Evolutionary conservation across 2,113 vertebrate species (phyloP).

Genomic region (Podocnemis expansa): DNA sequence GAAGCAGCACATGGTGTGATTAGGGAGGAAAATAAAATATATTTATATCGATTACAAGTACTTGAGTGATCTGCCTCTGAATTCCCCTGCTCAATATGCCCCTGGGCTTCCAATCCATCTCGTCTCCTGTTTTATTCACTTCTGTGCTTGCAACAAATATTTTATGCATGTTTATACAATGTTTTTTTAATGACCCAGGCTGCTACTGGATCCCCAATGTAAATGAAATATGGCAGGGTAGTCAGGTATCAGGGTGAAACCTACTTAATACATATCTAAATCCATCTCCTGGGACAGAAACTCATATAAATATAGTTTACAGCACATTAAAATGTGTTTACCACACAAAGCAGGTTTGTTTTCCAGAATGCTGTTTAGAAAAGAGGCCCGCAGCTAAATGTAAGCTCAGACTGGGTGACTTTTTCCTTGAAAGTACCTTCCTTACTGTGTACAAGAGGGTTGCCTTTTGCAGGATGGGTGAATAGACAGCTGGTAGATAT

Average conservation of each 20-base stretch:
- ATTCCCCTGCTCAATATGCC: neutral
- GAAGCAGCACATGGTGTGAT: neutral
- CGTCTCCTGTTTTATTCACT: neutral
- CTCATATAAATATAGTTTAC: neutral
- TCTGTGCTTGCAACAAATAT: neutral
- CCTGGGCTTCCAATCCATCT: neutral
- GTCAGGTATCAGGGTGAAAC: neutral
- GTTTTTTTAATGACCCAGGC: conserved; percentile 19
- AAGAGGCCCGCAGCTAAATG: neutral
- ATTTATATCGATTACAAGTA: neutral
- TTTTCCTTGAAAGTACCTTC: neutral
- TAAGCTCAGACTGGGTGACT: neutral
- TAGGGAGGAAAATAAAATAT: neutral
- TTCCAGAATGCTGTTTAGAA: neutral
- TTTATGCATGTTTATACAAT: neutral
- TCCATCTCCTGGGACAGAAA: conserved; percentile 19
- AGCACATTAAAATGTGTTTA: neutral
- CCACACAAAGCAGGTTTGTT: neutral
- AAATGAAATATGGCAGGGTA: conserved; percentile 1
- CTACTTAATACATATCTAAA: neutral
- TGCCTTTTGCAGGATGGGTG: rapidly evolving
- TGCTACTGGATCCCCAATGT: conserved; percentile 10
- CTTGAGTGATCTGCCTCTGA: neutral
- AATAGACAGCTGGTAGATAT: neutral
- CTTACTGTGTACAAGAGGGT: neutral